Evolutionary conservation across 2,113 vertebrate species (phyloP).

Genomic region (Rhegmatorhina hoffmannsi): DNA sequence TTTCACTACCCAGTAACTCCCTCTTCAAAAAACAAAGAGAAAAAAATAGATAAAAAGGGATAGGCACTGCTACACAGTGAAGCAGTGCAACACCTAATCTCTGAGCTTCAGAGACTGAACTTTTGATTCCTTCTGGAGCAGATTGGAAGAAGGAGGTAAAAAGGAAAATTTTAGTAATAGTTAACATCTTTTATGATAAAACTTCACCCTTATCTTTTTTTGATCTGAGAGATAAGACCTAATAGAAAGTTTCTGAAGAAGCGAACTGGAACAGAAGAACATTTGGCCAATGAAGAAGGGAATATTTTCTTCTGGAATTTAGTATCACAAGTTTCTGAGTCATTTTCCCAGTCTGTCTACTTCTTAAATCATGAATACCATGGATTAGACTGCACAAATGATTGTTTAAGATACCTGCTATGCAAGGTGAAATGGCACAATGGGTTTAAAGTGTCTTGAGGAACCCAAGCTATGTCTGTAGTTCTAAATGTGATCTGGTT

Average conservation of each 20-base stretch:
- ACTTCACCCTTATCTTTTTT: background rate
- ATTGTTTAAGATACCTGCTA: background rate
- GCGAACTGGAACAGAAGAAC: background rate
- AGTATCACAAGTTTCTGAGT: background rate
- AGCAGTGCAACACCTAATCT: background rate
- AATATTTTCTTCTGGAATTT: background rate
- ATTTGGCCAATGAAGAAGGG: background rate
- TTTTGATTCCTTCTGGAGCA: background rate
- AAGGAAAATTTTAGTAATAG: background rate
- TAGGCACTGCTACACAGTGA: background rate
- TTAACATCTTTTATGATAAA: background rate
- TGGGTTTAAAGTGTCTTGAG: background rate
- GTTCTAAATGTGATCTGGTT: background rate
- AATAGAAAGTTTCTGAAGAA: background rate
- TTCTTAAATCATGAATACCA: background rate
- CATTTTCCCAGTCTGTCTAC: background rate
- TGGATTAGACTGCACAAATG: background rate
- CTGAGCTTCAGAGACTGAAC: background rate
- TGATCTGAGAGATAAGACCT: background rate
- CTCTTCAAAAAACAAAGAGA: background rate
- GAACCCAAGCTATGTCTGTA: background rate
- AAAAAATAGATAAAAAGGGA: background rate
- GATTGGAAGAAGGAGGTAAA: rapidly evolving
- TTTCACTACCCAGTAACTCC: background rate
- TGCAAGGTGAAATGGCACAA: background rate